Evolutionary conservation across 1,140 invertebrate genomes (phyloP).

Genomic region (Episyrphus balteatus): DNA sequence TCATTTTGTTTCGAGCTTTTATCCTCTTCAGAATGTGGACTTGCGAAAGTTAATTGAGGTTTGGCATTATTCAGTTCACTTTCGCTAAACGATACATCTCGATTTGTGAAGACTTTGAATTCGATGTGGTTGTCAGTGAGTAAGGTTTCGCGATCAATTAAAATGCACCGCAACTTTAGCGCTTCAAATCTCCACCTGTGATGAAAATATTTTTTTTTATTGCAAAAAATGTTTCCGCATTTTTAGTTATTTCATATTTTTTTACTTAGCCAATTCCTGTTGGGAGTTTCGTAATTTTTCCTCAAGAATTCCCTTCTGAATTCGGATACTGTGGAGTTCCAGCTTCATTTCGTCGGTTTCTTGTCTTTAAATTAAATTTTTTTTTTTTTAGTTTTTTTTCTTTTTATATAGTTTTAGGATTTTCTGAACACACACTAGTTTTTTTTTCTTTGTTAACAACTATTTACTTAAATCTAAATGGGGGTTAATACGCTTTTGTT

Average conservation of each 20-base stretch:
- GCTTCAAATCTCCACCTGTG: constrained; percentile 35
- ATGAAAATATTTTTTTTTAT: neutral
- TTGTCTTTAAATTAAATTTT: constrained; percentile 14
- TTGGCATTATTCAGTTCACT: constrained; percentile 28
- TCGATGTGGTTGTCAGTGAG: constrained; percentile 26
- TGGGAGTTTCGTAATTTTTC: constrained; percentile 25
- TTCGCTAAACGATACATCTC: constrained; percentile 9
- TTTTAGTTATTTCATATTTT: neutral
- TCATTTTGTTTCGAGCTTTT: too few relatives aligned
- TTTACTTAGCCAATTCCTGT: constrained; percentile 28
- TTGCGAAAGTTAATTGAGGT: constrained; percentile 16
- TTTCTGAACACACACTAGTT: too few relatives aligned
- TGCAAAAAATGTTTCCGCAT: neutral
- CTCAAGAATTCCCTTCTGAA: constrained; percentile 30
- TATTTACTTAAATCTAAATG: neutral
- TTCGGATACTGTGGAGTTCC: constrained; percentile 22
- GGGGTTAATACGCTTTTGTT: neutral
- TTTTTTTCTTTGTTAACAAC: too few relatives aligned
- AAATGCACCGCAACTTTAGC: constrained; percentile 30
- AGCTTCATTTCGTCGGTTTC: constrained; percentile 33
- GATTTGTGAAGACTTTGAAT: constrained; percentile 14
- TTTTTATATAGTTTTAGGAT: too few relatives aligned
- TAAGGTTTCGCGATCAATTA: constrained; percentile 30
- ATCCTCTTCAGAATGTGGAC: constrained; percentile 8
- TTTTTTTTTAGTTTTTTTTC: neutral